These are phyloP conservation scores for Pontoporia blainvillei DNA, from an alignment of 2,113 vertebrate species.

Conservation along the genomic window DNA sequence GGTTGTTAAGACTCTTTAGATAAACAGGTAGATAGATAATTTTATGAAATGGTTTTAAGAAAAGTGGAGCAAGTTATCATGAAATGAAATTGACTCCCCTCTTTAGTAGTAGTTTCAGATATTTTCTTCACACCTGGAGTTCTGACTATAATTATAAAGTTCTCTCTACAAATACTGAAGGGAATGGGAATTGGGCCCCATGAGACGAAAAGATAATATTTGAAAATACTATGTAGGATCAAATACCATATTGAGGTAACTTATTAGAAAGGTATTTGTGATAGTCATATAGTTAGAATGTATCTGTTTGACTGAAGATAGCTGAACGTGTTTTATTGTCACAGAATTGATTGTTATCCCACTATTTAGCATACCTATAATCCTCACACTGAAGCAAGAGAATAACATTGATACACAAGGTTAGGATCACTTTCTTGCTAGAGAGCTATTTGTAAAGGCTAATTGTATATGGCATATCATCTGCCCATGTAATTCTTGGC, in stretches of 20 bases:
- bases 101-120: neutral
- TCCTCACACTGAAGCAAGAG: constrained; percentile 3
- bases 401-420: neutral
- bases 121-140: neutral
- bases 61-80: neutral
- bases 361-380: neutral
- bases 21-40: neutral
- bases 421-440: neutral
- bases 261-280: neutral
- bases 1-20: constrained; percentile 13
- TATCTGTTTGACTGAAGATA: constrained; percentile 14
- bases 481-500: constrained; percentile 33
- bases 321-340: constrained; percentile 23
- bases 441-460: constrained; percentile 27
- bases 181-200: neutral
- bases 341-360: constrained; percentile 1
- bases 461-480: neutral
- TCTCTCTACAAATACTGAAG: neutral
- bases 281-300: neutral
- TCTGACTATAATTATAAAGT: neutral
- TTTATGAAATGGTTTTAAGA: neutral
- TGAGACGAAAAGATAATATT: neutral
- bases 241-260: neutral
- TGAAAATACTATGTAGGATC: constrained; percentile 7
- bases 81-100: neutral